Base-by-base conservation (phyloP, 2,797 vertebrate genomes). In the Leptodactylus fallax region DNA sequence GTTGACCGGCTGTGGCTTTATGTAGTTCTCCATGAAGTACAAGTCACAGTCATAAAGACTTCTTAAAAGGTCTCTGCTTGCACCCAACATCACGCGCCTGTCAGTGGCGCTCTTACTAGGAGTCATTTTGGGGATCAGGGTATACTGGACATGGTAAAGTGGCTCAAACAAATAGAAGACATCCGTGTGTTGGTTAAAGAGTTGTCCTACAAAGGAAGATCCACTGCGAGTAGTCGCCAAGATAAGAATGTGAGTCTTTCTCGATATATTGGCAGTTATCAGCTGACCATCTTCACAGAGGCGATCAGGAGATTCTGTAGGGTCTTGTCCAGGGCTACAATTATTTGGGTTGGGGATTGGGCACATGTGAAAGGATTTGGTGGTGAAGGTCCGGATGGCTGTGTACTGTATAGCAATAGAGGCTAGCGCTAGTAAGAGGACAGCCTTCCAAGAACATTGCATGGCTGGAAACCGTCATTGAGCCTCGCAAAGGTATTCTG, bases 361-460 rank as follows among this genome's bases (percentile, higher is more conserved):
- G 90, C 97, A 99, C 91, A 96, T 95, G 92, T 97, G 97, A 93
- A 98, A 97, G 91, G 97, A 97, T 93, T 96, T 97, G 94, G 97
- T 96, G 0, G 97, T 98, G 93, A 98, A 97, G 11, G 97, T 98
- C 89, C 97, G 97, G 92, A 99, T 98, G 91, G 97, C 98, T 4
- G 97, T 98, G 95, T 98, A 99, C 94, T 99, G 98, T 93, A 99
- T 97, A 88, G 97, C 97, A 45, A 99, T 97, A 91, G 98, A 98
- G 92, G 97, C 97, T 96, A 98, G 95, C 91, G 97, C 97, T 91
- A 99, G 95, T 93, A 99, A 95, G 93, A 98, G 96, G 94, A 99
- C 97, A 93, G 97, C 96, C 97, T 98, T 99, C 97, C 97, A 98
- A 94, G 97, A 98, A 96, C 98, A 99, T 95, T 98, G 97, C 97